A percentile compares a stretch with the other conserved stretches of the same genome.
These are phyloP conservation scores for Chironomus striatipennis DNA, from an alignment of 1,140 invertebrate genomes.

Conservation along the genomic window DNA sequence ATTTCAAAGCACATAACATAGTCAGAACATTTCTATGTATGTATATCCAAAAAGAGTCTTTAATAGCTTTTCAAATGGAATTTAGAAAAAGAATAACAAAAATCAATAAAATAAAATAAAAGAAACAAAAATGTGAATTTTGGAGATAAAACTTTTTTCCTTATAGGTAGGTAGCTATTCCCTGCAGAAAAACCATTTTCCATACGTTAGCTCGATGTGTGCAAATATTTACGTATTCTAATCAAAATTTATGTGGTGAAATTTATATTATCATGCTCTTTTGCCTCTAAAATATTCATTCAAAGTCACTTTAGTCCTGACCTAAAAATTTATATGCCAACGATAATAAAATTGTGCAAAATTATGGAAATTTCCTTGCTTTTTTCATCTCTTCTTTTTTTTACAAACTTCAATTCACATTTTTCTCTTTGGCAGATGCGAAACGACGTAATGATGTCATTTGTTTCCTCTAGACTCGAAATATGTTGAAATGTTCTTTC, in stretches of 20 bases:
- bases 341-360: conserved; percentile 17
- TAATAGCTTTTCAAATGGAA: no score
- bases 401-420: not conserved
- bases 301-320: conserved; percentile 20
- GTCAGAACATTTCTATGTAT: no score
- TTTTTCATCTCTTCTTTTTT: not conserved
- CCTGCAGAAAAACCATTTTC: no score
- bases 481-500: not conserved
- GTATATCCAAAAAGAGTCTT: no score
- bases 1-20: no score
- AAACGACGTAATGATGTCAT: conserved; percentile 16
- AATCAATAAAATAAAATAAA: no score
- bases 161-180: no score
- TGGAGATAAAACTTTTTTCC: no score
- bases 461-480: conserved; percentile 10
- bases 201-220: no score
- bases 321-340: not conserved
- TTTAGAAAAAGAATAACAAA: no score
- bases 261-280: not conserved
- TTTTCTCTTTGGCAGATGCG: not conserved
- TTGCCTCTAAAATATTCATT: not conserved
- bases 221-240: not conserved
- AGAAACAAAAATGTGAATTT: no score
- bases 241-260: conserved; percentile 17
- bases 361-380: conserved; percentile 15